Conservation (phyloP, 1,140 invertebrate genomes). For the Thalassaphorura encarpata region DNA sequence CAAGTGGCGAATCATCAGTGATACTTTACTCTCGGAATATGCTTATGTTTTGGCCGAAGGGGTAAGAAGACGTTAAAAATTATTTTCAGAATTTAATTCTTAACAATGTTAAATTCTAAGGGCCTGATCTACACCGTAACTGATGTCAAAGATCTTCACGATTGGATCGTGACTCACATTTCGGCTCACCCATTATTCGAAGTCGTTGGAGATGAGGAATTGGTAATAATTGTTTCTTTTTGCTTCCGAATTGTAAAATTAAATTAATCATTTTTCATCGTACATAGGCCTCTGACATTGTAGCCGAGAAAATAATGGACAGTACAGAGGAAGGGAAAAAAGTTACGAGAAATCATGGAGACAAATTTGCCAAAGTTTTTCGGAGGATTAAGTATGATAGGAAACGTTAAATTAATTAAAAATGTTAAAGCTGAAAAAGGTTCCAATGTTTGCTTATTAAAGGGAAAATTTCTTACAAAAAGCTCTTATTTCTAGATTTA, state of each 20-base stretch:
- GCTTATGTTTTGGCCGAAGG: slow-evolving; percentile 80
- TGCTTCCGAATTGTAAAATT: background rate
- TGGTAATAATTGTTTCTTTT: slow-evolving; percentile 45
- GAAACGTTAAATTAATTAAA: too few species aligned
- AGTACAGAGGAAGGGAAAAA: slow-evolving; percentile 98
- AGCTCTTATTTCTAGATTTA: too few species aligned
- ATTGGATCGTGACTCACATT: slow-evolving; percentile 95
- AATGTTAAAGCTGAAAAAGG: too few species aligned
- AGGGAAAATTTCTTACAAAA: too few species aligned
- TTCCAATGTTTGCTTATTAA: too few species aligned
- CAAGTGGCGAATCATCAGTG: slow-evolving; percentile 98
- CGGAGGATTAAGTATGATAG: too few species aligned
- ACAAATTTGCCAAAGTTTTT: slow-evolving; percentile 89
- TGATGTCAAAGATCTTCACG: slow-evolving; percentile 93
- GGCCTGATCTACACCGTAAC: slow-evolving; percentile 92
- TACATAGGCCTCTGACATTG: slow-evolving; percentile 63
- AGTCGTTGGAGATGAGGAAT: slow-evolving; percentile 57
- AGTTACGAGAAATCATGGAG: slow-evolving; percentile 87
- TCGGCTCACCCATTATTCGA: slow-evolving; percentile 82
- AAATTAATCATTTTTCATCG: background rate
- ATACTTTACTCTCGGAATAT: slow-evolving; percentile 87
- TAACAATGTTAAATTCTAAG: slow-evolving; percentile 42
- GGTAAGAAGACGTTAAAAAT: slow-evolving; percentile 44
- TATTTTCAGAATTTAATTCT: background rate
- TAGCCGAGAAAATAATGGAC: slow-evolving; percentile 77